phyloP scores from a whole-genome alignment of 1,140 invertebrate species.

The Aleiodes sp. region DNA sequence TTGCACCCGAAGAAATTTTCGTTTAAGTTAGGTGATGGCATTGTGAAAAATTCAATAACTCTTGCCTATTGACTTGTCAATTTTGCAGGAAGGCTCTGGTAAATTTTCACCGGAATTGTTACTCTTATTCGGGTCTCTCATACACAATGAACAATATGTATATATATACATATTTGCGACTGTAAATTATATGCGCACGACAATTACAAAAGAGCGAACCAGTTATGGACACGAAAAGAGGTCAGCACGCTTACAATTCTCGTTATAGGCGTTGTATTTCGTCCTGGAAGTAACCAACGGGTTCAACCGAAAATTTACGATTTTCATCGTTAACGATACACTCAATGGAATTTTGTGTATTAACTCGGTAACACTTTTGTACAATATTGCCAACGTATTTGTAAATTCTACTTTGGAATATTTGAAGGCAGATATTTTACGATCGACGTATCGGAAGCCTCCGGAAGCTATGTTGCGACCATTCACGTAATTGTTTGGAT shows the following conservation, averaged over 20 bases:
- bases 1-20: too few species aligned
- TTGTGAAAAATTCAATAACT: not conserved
- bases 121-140: not conserved
- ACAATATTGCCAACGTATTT: too few species aligned
- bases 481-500: too few species aligned
- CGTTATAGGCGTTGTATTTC: not conserved
- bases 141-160: too few species aligned
- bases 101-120: not conserved
- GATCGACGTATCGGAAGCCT: too few species aligned
- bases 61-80: slow-evolving; percentile 6
- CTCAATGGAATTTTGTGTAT: not conserved
- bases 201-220: slow-evolving; percentile 7
- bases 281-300: slow-evolving; percentile 22
- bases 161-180: not conserved
- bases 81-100: not conserved
- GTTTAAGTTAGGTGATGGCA: not conserved
- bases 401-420: too few species aligned
- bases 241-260: slow-evolving; percentile 4
- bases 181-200: not conserved
- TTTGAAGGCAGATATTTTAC: too few species aligned
- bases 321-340: slow-evolving; percentile 36
- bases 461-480: too few species aligned
- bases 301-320: slow-evolving; percentile 40
- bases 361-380: not conserved
- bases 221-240: not conserved